Base-by-base conservation (phyloP, 2,888 invertebrate genomes). In the Stenichneumon culpator region DNA sequence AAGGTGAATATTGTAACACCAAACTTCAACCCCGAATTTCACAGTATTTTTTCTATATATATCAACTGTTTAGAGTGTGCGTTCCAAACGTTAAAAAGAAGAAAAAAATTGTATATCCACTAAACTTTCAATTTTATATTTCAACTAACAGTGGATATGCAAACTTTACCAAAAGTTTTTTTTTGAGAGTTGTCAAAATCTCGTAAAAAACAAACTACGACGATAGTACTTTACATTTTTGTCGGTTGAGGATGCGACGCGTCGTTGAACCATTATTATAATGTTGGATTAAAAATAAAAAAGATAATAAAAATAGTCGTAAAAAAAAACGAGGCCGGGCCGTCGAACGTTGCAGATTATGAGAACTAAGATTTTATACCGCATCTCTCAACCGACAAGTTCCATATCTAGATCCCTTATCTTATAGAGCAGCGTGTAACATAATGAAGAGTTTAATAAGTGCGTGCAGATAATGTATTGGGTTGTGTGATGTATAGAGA, bases 401-500 rank as follows among this genome's bases (percentile, higher is more conserved):
- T 72, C 57, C 67, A 16, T 47, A 16, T 47, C 14, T 47, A 16
- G 44, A 47, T 25, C 70, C 22, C 28, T 22, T 50, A 50, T 70
- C 22, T 14, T 50, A 50, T 52, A 28, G 50, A 70, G 52, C 25
- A 82, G 70, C 69, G 65, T 82, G 28, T 25, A 70, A 70, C 36
- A 67, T 69, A 63, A 57, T 72, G 70, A 70, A 77, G 47, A 77
- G 65, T 36, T 82, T 63, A n/a, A 67, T 50, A 73, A 47, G 73
- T 73, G 74, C 63, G 83, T 60, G 73, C 50, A 73, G 68, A 83
- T 79, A 68, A 78, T 54, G 67, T 39, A 39, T 67, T 67, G 39
- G 67, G 67, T 83, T 74, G 79, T 74, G 79, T 79, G 79, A 73
- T 74, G 74, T 83, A 83, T 63, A 79, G 79, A 68, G 79, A 79